These are phyloP conservation scores for Eidolon dupreanum DNA, from an alignment of 2,797 vertebrate species.

Conservation along the genomic window DNA sequence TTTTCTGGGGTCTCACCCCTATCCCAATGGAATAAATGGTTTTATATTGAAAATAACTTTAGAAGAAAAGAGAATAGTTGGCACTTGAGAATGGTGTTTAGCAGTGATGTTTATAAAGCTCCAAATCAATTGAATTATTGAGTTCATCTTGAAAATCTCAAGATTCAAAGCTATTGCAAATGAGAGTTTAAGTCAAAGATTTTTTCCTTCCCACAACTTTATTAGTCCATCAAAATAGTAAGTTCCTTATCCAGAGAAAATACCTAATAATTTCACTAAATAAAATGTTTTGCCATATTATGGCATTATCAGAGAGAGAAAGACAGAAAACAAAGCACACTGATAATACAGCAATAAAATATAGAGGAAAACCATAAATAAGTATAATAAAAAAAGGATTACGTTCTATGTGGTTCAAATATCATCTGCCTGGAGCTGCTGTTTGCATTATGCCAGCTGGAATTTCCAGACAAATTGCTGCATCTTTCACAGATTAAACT, in stretches of 20 bases:
- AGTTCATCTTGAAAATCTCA: background rate
- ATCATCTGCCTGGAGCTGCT: slow-evolving; percentile 56
- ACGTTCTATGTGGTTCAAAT: slow-evolving; percentile 46
- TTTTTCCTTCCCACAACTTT: background rate
- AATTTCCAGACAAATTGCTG: slow-evolving; percentile 77
- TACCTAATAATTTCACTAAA: slow-evolving; percentile 36
- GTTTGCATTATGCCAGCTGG: slow-evolving; percentile 65
- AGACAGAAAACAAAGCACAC: slow-evolving; percentile 35
- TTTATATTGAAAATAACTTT: background rate
- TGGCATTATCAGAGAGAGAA: background rate
- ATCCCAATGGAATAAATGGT: background rate
- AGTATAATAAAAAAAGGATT: slow-evolving; percentile 77
- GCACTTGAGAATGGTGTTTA: background rate
- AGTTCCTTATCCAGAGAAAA: background rate
- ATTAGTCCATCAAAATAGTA: slow-evolving; percentile 36
- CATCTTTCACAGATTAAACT: slow-evolving; percentile 79
- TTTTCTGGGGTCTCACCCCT: background rate
- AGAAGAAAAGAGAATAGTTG: background rate
- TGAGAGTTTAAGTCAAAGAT: background rate
- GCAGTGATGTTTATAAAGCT: background rate
- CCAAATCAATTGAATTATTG: background rate
- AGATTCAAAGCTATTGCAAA: background rate
- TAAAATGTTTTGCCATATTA: slow-evolving; percentile 39
- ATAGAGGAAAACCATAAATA: slow-evolving; percentile 71
- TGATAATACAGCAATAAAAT: slow-evolving; percentile 68